phyloP scores from a whole-genome alignment of 2,113 vertebrate genomes.

The Antechinus flavipes region DNA sequence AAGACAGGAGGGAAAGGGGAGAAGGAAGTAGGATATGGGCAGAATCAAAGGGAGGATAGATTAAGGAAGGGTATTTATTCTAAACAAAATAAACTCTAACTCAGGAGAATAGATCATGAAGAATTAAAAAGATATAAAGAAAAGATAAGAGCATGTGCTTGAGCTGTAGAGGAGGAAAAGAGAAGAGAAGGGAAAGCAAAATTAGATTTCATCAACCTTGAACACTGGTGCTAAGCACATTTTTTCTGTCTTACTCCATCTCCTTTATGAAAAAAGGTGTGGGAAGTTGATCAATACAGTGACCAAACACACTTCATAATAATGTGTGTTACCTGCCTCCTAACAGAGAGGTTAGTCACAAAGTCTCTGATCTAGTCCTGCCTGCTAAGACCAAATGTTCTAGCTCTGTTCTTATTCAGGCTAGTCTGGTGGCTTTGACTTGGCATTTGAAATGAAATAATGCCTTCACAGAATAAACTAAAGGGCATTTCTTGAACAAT shows the following conservation, averaged over 20 bases:
- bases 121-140: background rate
- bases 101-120: background rate
- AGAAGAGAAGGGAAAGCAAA: background rate
- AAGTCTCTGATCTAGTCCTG: background rate
- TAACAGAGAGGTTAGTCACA: slow-evolving; percentile 27
- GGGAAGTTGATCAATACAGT: background rate
- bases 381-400: background rate
- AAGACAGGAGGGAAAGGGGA: background rate
- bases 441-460: background rate
- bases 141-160: background rate
- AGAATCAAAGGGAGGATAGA: background rate
- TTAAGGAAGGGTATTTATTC: background rate
- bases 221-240: background rate
- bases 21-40: background rate
- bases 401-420: background rate
- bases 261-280: background rate
- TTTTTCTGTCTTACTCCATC: background rate
- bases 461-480: background rate
- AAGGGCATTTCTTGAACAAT: background rate
- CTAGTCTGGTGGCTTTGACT: background rate
- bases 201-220: background rate
- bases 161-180: background rate
- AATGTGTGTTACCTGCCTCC: background rate
- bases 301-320: background rate
- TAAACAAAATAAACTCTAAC: background rate